Conservation (phyloP, 1,140 invertebrate genomes). For the Cotesia glomerata region DNA sequence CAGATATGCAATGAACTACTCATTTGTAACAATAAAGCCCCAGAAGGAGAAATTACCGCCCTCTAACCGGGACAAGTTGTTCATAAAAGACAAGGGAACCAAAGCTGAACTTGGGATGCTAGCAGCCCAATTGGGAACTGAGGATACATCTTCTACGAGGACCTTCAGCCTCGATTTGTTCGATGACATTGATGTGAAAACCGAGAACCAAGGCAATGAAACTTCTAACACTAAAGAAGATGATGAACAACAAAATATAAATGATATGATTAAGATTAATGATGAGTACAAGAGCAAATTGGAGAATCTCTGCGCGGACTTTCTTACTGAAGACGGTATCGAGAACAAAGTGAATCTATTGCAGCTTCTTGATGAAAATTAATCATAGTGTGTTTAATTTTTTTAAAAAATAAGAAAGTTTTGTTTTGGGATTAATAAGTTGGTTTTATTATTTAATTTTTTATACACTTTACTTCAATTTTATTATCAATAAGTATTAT, state of each 20-base stretch:
- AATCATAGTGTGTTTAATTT: constrained; percentile 19
- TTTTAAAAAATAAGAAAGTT: too few species aligned
- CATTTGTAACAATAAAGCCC: constrained; percentile 32
- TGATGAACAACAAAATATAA: neutral
- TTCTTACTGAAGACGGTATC: constrained; percentile 33
- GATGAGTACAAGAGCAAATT: constrained; percentile 45
- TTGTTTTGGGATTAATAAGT: too few species aligned
- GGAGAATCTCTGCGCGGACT: constrained; percentile 40
- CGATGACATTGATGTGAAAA: constrained; percentile 26
- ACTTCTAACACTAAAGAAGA: constrained; percentile 5
- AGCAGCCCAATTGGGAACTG: constrained; percentile 49
- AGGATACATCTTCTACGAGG: constrained; percentile 36
- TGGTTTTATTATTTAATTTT: too few species aligned
- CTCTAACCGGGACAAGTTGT: constrained; percentile 21
- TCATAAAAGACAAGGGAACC: constrained; percentile 38
- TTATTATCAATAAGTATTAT: too few species aligned
- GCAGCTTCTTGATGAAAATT: constrained; percentile 44
- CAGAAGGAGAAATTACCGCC: constrained; percentile 7
- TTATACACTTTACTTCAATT: too few species aligned
- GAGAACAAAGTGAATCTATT: constrained; percentile 41
- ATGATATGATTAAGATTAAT: constrained; percentile 30
- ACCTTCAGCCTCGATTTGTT: constrained; percentile 49
- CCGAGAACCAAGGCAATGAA: neutral
- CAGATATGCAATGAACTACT: constrained; percentile 39
- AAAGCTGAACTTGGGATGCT: constrained; percentile 50